Evolutionary conservation across 1,140 invertebrate genomes (phyloP).

Genomic region (Drosophila punjabiensis): DNA sequence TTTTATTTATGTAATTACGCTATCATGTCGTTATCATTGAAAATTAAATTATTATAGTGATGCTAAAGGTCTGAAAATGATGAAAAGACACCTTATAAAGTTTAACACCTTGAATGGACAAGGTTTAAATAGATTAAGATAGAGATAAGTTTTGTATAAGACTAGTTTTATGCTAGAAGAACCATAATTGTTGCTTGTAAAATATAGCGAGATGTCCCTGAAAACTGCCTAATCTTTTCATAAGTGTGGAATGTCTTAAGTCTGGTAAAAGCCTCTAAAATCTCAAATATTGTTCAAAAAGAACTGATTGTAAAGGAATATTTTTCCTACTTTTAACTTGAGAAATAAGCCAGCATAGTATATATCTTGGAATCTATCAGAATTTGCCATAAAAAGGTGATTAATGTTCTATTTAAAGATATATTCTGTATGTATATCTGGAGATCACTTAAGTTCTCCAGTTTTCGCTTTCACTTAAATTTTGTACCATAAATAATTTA

Average conservation of each 20-base stretch:
- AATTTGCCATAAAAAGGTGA: not conserved
- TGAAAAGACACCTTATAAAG: not conserved
- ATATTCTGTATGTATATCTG: not conserved
- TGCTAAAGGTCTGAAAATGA: no score
- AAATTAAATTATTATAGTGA: conserved; percentile 12
- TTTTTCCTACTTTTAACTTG: not conserved
- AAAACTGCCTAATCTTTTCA: not conserved
- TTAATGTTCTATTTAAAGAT: conserved; percentile 4
- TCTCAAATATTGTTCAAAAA: not conserved
- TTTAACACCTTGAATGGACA: not conserved
- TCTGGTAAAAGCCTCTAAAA: not conserved
- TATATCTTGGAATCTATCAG: not conserved
- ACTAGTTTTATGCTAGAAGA: not conserved
- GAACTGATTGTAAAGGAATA: not conserved
- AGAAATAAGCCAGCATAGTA: not conserved
- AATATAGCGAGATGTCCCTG: not conserved
- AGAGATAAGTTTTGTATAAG: not conserved
- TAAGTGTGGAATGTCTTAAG: not conserved
- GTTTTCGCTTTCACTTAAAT: not conserved
- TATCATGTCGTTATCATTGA: conserved; percentile 30
- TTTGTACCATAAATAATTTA: not conserved
- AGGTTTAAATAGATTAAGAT: not conserved
- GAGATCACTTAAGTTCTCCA: not conserved
- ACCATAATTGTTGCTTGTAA: not conserved
- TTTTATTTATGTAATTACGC: conserved; percentile 15